A percentile compares a stretch with the other conserved stretches of the same genome.
phyloP scores from a whole-genome alignment of 2,797 vertebrate species.

The Pterois miles region DNA sequence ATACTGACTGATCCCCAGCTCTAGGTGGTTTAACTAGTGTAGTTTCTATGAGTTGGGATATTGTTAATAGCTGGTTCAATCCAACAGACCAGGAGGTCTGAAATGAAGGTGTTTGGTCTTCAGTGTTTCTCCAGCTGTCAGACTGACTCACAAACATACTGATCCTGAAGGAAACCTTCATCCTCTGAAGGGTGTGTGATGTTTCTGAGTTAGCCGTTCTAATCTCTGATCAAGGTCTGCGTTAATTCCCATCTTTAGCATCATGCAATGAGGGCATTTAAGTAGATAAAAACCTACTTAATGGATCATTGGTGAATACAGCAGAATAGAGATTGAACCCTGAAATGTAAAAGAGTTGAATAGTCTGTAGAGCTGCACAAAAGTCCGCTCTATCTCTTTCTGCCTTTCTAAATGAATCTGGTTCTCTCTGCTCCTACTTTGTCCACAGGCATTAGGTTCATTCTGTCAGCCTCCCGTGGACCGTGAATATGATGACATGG shows the following conservation, averaged over 20 bases:
- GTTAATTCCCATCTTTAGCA: slow-evolving; percentile 15
- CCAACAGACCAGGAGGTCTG: background rate
- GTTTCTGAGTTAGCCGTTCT: background rate
- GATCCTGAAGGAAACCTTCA: slow-evolving; percentile 9
- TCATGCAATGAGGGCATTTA: slow-evolving; percentile 24
- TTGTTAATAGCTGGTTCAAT: background rate
- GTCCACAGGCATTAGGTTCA: slow-evolving; percentile 40
- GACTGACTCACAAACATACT: background rate
- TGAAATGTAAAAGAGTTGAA: slow-evolving; percentile 12
- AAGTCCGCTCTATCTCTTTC: slow-evolving; percentile 19
- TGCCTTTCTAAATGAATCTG: slow-evolving; percentile 29
- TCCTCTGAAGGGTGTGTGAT: background rate
- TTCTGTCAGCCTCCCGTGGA: slow-evolving; percentile 43
- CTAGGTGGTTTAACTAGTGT: background rate
- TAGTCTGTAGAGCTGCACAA: slow-evolving; percentile 11
- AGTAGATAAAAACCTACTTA: slow-evolving; percentile 23
- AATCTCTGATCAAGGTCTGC: slow-evolving; percentile 36
- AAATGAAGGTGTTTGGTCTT: background rate
- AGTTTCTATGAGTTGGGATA: background rate
- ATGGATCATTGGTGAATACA: slow-evolving; percentile 24
- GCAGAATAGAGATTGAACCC: slow-evolving; percentile 32
- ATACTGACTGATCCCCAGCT: no score
- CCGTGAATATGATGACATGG: slow-evolving; percentile 54
- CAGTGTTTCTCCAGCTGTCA: background rate
- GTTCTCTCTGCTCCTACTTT: slow-evolving; percentile 42